Conservation (phyloP, 37 sponge, comb jelly and placozoan genomes). For the Dysidea cf. avara region DNA sequence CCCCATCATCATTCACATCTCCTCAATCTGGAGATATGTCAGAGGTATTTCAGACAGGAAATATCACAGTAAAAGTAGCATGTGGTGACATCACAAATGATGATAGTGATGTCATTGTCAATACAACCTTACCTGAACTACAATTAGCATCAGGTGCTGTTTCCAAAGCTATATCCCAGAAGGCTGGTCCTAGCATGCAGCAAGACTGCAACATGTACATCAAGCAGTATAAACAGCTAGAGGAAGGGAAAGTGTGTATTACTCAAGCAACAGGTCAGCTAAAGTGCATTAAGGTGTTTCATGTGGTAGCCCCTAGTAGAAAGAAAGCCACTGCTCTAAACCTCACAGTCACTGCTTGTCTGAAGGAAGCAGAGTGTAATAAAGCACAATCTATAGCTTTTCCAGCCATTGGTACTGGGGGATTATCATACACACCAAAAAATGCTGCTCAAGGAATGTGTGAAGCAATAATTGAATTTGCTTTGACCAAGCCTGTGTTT, state of each 20-base stretch:
- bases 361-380: slow-evolving; percentile 25
- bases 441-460: slow-evolving; percentile 37
- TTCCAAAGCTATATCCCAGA: slow-evolving; percentile 44
- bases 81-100: slow-evolving; percentile 60
- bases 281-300: slow-evolving; percentile 44
- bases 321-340: slow-evolving; percentile 6
- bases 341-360: slow-evolving; percentile 11
- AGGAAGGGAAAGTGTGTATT: slow-evolving; percentile 33
- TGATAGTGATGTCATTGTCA: slow-evolving; percentile 49
- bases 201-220: slow-evolving; percentile 21
- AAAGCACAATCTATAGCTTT: slow-evolving; percentile 43
- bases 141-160: slow-evolving; percentile 38
- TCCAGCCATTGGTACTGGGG: slow-evolving; percentile 64
- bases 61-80: slow-evolving; percentile 23
- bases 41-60: slow-evolving; percentile 1
- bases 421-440: slow-evolving; percentile 9
- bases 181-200: slow-evolving; percentile 51
- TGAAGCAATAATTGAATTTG: slow-evolving; percentile 31
- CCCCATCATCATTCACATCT: neutral
- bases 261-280: slow-evolving; percentile 47
- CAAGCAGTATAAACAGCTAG: neutral
- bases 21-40: neutral
- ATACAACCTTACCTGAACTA: slow-evolving; percentile 36
- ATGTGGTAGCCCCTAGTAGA: slow-evolving; percentile 23
- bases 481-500: slow-evolving; percentile 4